Conservation (phyloP, 2,888 invertebrate species). For the Agriopis marginaria region DNA sequence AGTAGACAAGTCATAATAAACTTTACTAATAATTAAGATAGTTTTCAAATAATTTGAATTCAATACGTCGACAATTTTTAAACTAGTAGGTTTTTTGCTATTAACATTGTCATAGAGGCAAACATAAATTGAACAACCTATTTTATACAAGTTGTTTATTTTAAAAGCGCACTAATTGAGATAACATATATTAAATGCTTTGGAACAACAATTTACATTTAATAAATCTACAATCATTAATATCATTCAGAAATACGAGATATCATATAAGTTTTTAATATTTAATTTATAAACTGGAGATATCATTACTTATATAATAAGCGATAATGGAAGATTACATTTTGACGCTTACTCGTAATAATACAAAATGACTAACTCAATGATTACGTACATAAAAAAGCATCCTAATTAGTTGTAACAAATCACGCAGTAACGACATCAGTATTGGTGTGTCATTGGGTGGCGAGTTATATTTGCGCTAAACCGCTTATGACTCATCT, state of each 20-base stretch:
- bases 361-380: constrained; percentile 32
- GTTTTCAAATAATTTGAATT: constrained; percentile 7
- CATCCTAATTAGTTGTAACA: not conserved
- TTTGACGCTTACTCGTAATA: constrained; percentile 23
- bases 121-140: constrained; percentile 1
- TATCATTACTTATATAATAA: constrained; percentile 2
- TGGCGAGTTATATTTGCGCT: not conserved
- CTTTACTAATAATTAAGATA: not conserved
- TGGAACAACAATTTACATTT: constrained; percentile 54
- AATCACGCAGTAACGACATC: not conserved
- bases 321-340: constrained; percentile 11
- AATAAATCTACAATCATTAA: constrained; percentile 19
- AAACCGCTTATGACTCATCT: not conserved
- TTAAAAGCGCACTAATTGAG: not conserved
- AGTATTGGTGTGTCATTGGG: not conserved
- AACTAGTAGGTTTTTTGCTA: constrained; percentile 2
- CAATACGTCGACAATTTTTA: not conserved
- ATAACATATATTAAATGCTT: constrained; percentile 66
- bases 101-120: constrained; percentile 24
- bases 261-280: constrained; percentile 1
- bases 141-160: not conserved
- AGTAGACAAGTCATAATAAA: constrained; percentile 10
- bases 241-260: constrained; percentile 26
- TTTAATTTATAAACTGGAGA: constrained; percentile 1
- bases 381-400: constrained; percentile 5